Conservation (phyloP, 2,797 vertebrate species). For the Vireo griseus region DNA sequence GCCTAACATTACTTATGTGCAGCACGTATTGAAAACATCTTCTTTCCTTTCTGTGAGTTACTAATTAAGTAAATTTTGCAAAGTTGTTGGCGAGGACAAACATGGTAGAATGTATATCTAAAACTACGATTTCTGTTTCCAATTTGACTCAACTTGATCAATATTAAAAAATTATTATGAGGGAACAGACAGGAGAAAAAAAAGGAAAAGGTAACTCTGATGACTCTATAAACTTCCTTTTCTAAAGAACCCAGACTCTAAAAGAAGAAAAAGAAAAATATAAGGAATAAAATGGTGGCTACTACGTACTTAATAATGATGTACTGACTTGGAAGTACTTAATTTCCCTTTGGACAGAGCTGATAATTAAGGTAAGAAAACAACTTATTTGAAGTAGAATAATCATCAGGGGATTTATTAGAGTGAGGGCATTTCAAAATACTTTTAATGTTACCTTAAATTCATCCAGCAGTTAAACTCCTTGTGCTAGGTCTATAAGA, state of each 20-base stretch:
- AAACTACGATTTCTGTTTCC: neutral
- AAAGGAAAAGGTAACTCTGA: rapidly evolving
- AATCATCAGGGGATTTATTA: neutral
- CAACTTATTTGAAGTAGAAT: neutral
- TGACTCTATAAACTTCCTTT: neutral
- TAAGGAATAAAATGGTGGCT: neutral
- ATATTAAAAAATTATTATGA: neutral
- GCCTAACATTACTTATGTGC: neutral
- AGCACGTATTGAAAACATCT: neutral
- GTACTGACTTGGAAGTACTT: neutral
- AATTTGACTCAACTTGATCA: neutral
- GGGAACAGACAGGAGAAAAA: neutral
- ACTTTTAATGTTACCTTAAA: neutral
- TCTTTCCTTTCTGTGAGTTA: neutral
- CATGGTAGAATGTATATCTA: neutral
- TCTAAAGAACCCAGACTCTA: neutral
- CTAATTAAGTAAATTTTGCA: neutral
- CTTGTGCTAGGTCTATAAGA: neutral
- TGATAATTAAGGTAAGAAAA: neutral
- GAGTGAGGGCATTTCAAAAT: neutral
- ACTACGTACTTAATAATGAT: neutral
- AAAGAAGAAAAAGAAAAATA: neutral
- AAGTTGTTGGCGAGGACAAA: neutral
- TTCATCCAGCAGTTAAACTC: neutral
- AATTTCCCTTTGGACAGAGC: neutral